Evolutionary conservation across 2,113 vertebrate species (phyloP), one percentile per base, ranked within the genome.

Genomic region (Alces alces): DNA sequence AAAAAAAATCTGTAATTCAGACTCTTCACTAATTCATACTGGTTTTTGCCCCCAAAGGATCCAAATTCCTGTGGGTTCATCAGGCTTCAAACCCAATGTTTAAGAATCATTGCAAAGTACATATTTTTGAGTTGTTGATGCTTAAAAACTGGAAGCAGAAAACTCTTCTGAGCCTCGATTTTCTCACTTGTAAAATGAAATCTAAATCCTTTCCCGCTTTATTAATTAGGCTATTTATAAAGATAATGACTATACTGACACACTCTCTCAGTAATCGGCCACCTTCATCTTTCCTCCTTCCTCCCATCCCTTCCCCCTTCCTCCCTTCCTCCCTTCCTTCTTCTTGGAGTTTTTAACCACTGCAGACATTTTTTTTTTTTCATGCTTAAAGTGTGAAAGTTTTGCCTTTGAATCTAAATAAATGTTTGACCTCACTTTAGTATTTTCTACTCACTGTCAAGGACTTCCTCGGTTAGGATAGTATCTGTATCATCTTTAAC

Each of bases 41-140:
- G 90, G 84, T 10, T 97, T 97, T 91, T 96, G 57, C 50, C 70
- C 93, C 96, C 36, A 91, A 93, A 91, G 57, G 58, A 57, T 91
- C 79, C 78, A 98, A 96, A 97, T 97, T 97, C 98, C 82, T 98
- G 96, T 98, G 97, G 95, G 80, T 97, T 98, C 94, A 92, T 43
- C 95, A 94, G 94, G 93, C 80, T 97, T 97, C 84, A 97, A 95
- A 96, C 87, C 85, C 87, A 93, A 70, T 91, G 93, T 93, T 98
- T 89, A 96, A 82, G 79, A 97, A 84, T 97, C 45, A 95, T 89
- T 17, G 55, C 93, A 90, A 95, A 97, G 83, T 89, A 90, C 91
- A 47, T 96, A 95, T 54, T 97, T 97, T 94, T 94, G 86, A 95
- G 39, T 95, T 93, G 89, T 86, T 93, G 93, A 85, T 83, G 33